phyloP scores from a whole-genome alignment of 2,888 invertebrate species.

The Ptilodon capucinus region DNA sequence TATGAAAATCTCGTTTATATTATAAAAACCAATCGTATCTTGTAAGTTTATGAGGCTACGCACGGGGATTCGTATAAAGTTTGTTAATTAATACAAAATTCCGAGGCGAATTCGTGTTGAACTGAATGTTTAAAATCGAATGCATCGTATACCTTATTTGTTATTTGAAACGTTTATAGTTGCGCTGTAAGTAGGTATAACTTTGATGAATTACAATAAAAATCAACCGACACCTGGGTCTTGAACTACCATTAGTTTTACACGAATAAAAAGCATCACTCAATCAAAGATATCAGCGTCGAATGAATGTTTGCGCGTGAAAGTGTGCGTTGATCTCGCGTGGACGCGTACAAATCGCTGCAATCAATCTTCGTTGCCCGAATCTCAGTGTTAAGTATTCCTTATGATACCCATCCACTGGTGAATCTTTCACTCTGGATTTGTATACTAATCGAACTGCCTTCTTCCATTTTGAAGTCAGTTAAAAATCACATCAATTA shows the following conservation, averaged over 20 bases:
- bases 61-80: conserved; percentile 42
- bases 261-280: conserved; percentile 13
- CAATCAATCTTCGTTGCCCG: conserved; percentile 47
- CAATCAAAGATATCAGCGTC: conserved; percentile 25
- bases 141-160: conserved; percentile 23
- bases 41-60: conserved; percentile 66
- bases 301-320: conserved; percentile 18
- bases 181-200: background rate
- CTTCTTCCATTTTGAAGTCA: no score
- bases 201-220: background rate
- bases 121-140: conserved; percentile 21
- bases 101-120: conserved; percentile 30
- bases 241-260: background rate
- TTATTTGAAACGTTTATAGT: conserved; percentile 11
- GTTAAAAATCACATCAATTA: conserved; percentile 17
- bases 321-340: conserved; percentile 19
- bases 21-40: conserved; percentile 62
- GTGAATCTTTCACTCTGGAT: conserved; percentile 5
- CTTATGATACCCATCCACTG: background rate
- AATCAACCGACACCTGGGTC: background rate
- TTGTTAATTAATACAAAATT: conserved; percentile 58
- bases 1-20: conserved; percentile 76
- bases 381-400: conserved; percentile 14
- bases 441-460: no score
- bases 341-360: conserved; percentile 41